Percentiles rank a stretch among this genome's conserved stretches.
Evolutionary conservation across 2,113 vertebrate genomes (phyloP).

Genomic region (Grammomys dolichurus): DNA sequence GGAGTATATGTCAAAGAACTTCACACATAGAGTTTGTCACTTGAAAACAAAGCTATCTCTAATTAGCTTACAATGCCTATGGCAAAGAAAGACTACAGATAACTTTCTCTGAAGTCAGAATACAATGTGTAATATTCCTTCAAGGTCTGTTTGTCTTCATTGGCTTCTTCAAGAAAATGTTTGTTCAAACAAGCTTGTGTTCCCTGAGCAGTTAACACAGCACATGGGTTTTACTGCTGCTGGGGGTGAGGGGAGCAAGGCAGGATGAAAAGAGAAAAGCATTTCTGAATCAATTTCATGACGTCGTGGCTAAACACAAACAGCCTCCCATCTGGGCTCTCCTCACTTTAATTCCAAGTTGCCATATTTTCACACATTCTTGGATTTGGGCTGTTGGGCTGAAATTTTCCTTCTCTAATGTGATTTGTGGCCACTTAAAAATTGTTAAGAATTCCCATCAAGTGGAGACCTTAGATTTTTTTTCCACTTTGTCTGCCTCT

Average conservation of each 20-base stretch:
- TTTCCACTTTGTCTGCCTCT: neutral
- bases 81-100: constrained; percentile 12
- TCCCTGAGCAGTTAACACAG: neutral
- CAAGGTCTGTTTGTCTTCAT: neutral
- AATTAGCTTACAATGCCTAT: neutral
- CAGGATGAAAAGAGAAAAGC: neutral
- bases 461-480: constrained; percentile 47
- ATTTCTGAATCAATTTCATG: constrained; percentile 58
- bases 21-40: neutral
- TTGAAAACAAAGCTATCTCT: constrained; percentile 10
- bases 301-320: constrained; percentile 72
- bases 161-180: neutral
- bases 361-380: constrained; percentile 81
- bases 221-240: neutral
- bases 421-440: constrained; percentile 69
- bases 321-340: constrained; percentile 77
- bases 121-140: neutral
- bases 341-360: constrained; percentile 73
- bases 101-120: constrained; percentile 35
- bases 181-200: neutral
- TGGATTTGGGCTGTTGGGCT: constrained; percentile 71
- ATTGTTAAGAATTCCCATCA: constrained; percentile 58
- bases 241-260: neutral
- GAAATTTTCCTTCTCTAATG: constrained; percentile 77
- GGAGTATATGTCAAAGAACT: neutral